Percentiles rank a stretch among this genome's conserved stretches.
phyloP scores from a whole-genome alignment of 2,113 vertebrate species.

The Suricata suricatta region DNA sequence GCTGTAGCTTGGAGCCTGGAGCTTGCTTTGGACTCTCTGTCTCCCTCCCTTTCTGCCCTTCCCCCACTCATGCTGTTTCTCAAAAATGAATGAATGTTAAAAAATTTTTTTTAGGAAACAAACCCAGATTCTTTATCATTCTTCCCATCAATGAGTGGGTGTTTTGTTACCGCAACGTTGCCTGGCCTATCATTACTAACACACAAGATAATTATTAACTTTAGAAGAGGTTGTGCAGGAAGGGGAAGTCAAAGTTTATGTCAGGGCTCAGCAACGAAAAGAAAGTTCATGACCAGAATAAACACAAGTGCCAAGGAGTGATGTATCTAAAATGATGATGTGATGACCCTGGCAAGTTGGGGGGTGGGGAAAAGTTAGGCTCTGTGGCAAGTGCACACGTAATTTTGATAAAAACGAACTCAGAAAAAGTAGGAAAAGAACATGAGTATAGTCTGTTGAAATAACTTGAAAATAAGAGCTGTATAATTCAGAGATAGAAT shows the following conservation, averaged over 20 bases:
- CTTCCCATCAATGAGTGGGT: neutral
- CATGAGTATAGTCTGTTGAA: neutral
- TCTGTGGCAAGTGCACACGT: neutral
- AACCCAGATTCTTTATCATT: constrained; percentile 15
- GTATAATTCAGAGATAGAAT: neutral
- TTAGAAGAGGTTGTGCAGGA: neutral
- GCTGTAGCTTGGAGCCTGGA: too few relatives aligned
- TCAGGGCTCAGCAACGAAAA: neutral
- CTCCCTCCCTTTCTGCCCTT: too few relatives aligned
- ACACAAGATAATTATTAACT: neutral
- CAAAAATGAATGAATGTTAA: neutral
- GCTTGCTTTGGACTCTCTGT: too few relatives aligned
- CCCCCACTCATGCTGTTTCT: too few relatives aligned
- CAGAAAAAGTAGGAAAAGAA: neutral
- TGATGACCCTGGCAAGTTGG: neutral
- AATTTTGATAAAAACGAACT: neutral
- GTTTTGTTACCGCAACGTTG: neutral
- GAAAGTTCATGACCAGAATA: neutral
- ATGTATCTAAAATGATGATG: neutral
- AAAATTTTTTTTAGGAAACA: neutral
- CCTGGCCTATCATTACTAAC: neutral
- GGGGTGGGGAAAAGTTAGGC: neutral
- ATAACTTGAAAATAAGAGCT: constrained; percentile 17
- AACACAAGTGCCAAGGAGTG: neutral
- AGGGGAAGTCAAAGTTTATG: neutral